Conservation (phyloP, 2,113 vertebrate species). For the Lagopus muta region DNA sequence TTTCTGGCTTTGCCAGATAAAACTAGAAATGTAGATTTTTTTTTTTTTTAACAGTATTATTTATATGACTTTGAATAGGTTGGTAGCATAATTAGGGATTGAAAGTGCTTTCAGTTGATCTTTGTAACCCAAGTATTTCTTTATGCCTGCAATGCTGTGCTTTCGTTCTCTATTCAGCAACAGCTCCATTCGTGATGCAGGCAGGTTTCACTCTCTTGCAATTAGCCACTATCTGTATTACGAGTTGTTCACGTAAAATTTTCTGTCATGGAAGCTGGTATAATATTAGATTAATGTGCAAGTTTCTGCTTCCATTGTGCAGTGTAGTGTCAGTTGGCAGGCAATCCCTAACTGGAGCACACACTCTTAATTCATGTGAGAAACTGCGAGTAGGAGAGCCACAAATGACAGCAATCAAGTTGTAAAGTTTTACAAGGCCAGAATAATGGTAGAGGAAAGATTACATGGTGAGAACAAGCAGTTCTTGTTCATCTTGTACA, state of each 20-base stretch:
- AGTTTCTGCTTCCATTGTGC: slow-evolving; percentile 50
- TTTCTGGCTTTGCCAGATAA: slow-evolving; percentile 65
- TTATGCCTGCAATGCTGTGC: slow-evolving; percentile 17
- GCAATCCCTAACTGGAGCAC: slow-evolving; percentile 42
- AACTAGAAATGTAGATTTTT: slow-evolving; percentile 57
- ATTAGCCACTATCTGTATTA: slow-evolving; percentile 4
- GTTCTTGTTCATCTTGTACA: background rate
- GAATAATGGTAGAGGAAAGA: background rate
- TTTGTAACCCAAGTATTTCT: slow-evolving; percentile 30
- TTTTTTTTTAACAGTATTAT: slow-evolving; percentile 70
- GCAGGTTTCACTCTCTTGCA: slow-evolving; percentile 8
- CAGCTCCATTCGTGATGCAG: slow-evolving; percentile 42
- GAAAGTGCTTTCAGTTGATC: slow-evolving; percentile 46
- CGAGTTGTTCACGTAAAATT: background rate
- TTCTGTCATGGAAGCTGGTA: slow-evolving; percentile 1
- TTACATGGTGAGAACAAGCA: background rate
- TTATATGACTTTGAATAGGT: slow-evolving; percentile 54
- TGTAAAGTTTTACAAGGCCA: background rate
- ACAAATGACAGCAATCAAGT: background rate
- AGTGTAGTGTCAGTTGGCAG: slow-evolving; percentile 48
- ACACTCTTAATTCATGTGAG: background rate
- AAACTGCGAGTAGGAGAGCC: background rate
- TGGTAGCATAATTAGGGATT: slow-evolving; percentile 66
- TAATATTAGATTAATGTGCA: slow-evolving; percentile 5
- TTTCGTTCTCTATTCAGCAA: slow-evolving; percentile 1